Base-by-base conservation (phyloP, 2,797 vertebrate genomes). In the Nyctalus aviator region DNA sequence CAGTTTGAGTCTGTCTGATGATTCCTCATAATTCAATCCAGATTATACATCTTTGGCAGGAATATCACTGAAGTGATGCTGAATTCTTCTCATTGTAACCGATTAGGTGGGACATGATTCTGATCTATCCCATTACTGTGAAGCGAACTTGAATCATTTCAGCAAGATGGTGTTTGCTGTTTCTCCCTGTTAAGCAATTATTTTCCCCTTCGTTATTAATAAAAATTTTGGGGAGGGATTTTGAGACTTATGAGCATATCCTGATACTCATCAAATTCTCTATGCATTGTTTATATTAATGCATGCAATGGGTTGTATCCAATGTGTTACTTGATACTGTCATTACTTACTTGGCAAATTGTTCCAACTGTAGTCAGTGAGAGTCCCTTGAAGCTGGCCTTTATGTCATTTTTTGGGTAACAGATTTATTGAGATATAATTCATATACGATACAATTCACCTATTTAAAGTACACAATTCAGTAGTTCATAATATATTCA, bases 331-430 rank as follows among this genome's bases (percentile, higher is more conserved):
- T 59, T 71, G 35, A 64, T 89, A n/a, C 18, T 11, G 4, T 53
- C 32, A 66, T 85, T 88, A 37, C 59, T 73, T 79, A 82, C 46
- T 21, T 94, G 62, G 37, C 14, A 92, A 83, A 53, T 86, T 91
- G 7, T 84, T 12, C 62, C 55, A 95, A 75, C 10, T 64, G 27
- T 50, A 50, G 27, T 69, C 37, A 27, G 21, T 50, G 25, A 7
- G 62, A 84, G 9, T 41, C 37, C 64, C 37, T 44, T 75, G 23
- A 66, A 78, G 14, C 3, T 82, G 41, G 2, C 41, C 71, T 82
- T 72, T 88, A 35, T 23, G 1, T 32, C 10, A 4, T 62, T 68
- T 27, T 32, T n/a, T 20, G 27, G 3, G 59, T 55, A 72, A 88
- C 6, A 48, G 8, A 21, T 83, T 81, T 73, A 55, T 73, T 88